These are phyloP conservation scores for Linepithema humile DNA, from an alignment of 1,140 invertebrate species.

Conservation along the genomic window DNA sequence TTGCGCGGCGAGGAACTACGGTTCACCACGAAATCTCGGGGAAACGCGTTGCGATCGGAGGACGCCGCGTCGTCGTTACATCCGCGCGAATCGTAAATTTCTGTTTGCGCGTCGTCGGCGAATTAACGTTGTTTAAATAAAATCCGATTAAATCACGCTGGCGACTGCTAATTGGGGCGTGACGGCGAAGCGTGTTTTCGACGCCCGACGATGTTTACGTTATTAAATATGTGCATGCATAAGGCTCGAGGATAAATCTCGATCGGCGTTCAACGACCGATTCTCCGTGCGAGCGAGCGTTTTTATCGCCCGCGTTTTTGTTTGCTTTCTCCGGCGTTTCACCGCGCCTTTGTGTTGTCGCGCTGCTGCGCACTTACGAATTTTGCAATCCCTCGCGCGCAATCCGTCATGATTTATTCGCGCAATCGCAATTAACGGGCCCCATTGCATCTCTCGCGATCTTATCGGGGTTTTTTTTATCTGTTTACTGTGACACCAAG, in stretches of 20 bases:
- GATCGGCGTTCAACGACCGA: constrained; percentile 43
- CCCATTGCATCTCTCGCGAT: constrained; percentile 7
- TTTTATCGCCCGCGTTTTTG: constrained; percentile 30
- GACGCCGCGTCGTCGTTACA: too few relatives aligned
- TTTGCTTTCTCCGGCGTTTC: constrained; percentile 6
- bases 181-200: constrained; percentile 38
- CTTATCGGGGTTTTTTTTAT: constrained; percentile 35
- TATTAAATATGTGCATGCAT: constrained; percentile 25
- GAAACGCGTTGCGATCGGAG: neutral
- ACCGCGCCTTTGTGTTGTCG: neutral
- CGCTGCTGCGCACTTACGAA: neutral
- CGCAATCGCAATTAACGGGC: constrained; percentile 31
- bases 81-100: too few relatives aligned
- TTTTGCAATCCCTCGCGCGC: constrained; percentile 23
- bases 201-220: constrained; percentile 24
- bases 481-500: constrained; percentile 21
- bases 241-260: constrained; percentile 31
- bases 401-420: constrained; percentile 29
- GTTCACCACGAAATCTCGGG: too few relatives aligned
- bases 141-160: constrained; percentile 18
- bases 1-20: too few relatives aligned
- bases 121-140: constrained; percentile 20
- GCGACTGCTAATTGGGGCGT: constrained; percentile 21
- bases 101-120: neutral
- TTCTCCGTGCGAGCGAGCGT: neutral